Conservation (phyloP, 2,113 vertebrate species). For the Orycteropus afer region DNA sequence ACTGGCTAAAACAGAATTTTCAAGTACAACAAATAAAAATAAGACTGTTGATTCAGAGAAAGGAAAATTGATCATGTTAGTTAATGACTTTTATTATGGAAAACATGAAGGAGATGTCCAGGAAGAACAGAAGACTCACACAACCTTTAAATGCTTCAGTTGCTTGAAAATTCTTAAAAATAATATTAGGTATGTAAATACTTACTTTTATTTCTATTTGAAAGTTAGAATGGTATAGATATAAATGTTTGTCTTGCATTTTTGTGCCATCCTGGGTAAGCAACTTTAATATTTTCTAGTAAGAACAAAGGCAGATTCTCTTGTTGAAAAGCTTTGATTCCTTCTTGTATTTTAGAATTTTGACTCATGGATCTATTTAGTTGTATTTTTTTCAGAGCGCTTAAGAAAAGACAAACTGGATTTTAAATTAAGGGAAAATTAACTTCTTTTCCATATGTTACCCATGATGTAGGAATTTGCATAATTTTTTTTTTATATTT, state of each 20-base stretch:
- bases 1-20: slow-evolving; percentile 77
- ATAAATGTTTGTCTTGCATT: slow-evolving; percentile 27
- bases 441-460: background rate
- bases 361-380: background rate
- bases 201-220: slow-evolving; percentile 49
- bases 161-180: slow-evolving; percentile 98
- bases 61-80: slow-evolving; percentile 98
- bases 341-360: slow-evolving; percentile 34
- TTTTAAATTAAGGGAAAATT: slow-evolving; percentile 51
- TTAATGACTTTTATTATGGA: slow-evolving; percentile 98
- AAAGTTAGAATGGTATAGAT: slow-evolving; percentile 38
- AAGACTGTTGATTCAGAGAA: slow-evolving; percentile 86
- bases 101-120: slow-evolving; percentile 91
- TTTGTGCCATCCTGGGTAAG: background rate
- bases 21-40: slow-evolving; percentile 74
- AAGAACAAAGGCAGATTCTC: background rate
- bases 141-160: slow-evolving; percentile 97
- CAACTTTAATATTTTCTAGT: slow-evolving; percentile 8
- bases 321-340: slow-evolving; percentile 28
- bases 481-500: slow-evolving; percentile 49
- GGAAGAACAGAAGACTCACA: slow-evolving; percentile 90
- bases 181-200: slow-evolving; percentile 94
- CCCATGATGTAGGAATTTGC: background rate
- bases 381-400: slow-evolving; percentile 25
- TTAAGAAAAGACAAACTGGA: slow-evolving; percentile 44